Evolutionary conservation across 2,888 invertebrate genomes (phyloP), one percentile per base, ranked within the genome.

Genomic region (Parnassius smintheus): DNA sequence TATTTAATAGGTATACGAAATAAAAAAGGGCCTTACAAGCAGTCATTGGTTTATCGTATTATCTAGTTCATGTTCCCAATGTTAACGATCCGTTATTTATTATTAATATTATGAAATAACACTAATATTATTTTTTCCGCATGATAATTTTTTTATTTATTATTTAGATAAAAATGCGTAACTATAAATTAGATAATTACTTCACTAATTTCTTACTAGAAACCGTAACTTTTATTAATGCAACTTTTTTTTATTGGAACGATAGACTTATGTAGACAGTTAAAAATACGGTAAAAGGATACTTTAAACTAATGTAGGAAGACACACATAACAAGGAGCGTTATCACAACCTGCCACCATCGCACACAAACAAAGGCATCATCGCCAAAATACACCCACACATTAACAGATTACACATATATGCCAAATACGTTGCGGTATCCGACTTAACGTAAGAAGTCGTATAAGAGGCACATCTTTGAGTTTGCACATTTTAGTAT

Each of bases 381-480:
- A 73, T 74, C 75, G 78, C 84, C 86, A 77, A 85, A 86, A 85
- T 74, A 72, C 73, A 81, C 89, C 67, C 86, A 89, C 88, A 85
- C 86, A 81, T 69, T 66, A 72, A 68, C 61, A 64, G 44, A 62
- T 67, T 75, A 79, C 74, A 75, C 76, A 70, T 81, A 86, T 86
- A 88, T 85, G 88, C 86, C 85, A 88, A 91, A 91, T 86, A 88
- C 82, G 84, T 89, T 90, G 88, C 87, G 88, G 89, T 90, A 86
- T 88, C 81, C 84, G 83, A 77, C 80, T 86, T 86, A 89, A 88
- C 86, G 83, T 89, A 90, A 89, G 90, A 90, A 86, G 82, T 91
- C 85, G 90, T 91, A 91, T 91, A 91, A 91, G 91, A 90, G 83
- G 86, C 88, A 85, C 91, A 91, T 91, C 91, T 90, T 90, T 77